These are phyloP conservation scores for Bujurquina vittata DNA, from an alignment of 2,113 vertebrate genomes.

Conservation along the genomic window DNA sequence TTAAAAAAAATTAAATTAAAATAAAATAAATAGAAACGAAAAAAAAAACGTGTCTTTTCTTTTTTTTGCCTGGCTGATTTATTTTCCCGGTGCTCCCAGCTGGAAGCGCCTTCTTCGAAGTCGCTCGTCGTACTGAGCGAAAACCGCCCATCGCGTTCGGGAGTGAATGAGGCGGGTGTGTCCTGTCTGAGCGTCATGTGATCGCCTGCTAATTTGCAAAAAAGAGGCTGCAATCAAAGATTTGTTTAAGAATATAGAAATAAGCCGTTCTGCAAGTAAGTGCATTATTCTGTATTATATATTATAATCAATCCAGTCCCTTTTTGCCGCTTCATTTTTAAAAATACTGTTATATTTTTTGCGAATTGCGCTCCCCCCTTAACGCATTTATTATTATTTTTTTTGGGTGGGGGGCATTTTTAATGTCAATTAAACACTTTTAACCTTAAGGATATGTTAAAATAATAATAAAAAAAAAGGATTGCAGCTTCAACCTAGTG, in stretches of 20 bases:
- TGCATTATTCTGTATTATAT: background rate
- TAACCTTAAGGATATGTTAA: background rate
- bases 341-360: background rate
- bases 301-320: background rate
- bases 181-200: background rate
- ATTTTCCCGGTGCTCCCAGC: no score
- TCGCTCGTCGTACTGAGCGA: no score
- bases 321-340: background rate
- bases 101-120: no score
- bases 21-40: no score
- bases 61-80: background rate
- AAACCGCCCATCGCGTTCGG: no score
- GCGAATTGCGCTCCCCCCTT: background rate
- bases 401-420: background rate
- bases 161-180: no score
- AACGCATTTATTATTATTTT: background rate
- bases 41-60: conserved; percentile 11
- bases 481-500: background rate
- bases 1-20: conserved; percentile 24
- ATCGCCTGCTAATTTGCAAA: no score
- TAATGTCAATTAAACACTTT: background rate
- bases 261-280: background rate
- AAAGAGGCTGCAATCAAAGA: background rate
- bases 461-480: no score
- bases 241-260: background rate